Evolutionary conservation across 1,140 invertebrate genomes (phyloP).

Genomic region (Globodera ellingtonae): DNA sequence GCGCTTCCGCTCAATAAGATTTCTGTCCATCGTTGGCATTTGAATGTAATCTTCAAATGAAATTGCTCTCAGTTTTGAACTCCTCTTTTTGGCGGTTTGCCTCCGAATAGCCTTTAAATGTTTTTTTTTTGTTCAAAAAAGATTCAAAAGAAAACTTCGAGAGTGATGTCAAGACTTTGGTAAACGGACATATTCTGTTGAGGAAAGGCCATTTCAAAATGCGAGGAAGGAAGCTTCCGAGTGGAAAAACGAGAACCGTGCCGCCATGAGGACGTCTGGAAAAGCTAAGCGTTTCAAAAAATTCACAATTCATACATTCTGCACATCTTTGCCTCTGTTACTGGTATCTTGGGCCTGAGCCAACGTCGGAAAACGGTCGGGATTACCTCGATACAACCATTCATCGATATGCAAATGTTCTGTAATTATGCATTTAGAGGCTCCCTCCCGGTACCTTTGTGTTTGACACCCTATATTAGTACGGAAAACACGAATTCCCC

Average conservation of each 20-base stretch:
- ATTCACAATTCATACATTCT: neutral
- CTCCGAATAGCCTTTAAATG: neutral
- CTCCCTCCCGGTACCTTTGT: too few relatives aligned
- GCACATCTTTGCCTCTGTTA: neutral
- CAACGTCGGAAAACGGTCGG: slow-evolving; percentile 33
- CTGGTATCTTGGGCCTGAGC: neutral
- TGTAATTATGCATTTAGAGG: neutral
- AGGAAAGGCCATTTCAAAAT: slow-evolving; percentile 26
- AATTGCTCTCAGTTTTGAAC: neutral
- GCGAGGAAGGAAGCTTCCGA: slow-evolving; percentile 3
- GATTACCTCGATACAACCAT: slow-evolving; percentile 37
- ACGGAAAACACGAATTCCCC: too few relatives aligned
- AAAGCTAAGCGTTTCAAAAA: too few relatives aligned
- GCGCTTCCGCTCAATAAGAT: neutral
- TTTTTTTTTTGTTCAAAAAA: too few relatives aligned
- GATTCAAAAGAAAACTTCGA: neutral
- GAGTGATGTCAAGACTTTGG: neutral
- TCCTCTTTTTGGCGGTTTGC: slow-evolving; percentile 1
- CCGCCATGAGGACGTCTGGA: neutral
- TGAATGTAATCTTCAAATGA: neutral
- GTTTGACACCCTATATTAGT: too few relatives aligned
- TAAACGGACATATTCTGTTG: slow-evolving; percentile 3
- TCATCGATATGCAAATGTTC: slow-evolving; percentile 35
- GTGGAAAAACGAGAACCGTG: neutral
- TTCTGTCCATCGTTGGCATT: neutral